Conservation (phyloP, 2,113 vertebrate species). For the Lophura nycthemera region DNA sequence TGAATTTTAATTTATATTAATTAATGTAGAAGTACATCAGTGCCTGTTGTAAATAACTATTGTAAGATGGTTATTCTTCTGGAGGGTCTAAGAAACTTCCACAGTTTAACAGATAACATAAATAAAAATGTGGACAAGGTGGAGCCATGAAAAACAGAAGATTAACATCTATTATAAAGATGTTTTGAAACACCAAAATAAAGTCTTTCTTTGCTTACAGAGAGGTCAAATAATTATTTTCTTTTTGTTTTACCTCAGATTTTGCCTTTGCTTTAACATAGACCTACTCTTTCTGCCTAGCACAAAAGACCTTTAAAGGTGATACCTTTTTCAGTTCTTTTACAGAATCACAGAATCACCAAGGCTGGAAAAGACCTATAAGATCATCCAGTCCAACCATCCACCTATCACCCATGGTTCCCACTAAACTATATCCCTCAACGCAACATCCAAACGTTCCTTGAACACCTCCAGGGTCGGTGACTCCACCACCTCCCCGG, state of each 20-base stretch:
- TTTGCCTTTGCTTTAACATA: background rate
- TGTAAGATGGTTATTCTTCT: background rate
- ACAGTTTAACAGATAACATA: background rate
- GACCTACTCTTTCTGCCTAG: background rate
- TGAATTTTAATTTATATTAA: background rate
- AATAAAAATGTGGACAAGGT: background rate
- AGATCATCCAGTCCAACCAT: too few species aligned
- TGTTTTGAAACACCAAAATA: background rate
- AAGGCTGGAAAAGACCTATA: too few species aligned
- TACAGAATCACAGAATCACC: too few species aligned
- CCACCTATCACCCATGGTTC: too few species aligned
- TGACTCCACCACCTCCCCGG: too few species aligned
- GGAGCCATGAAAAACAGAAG: background rate
- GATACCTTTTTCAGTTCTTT: background rate
- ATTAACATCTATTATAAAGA: background rate
- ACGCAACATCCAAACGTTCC: too few species aligned
- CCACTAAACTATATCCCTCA: too few species aligned
- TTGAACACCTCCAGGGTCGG: too few species aligned
- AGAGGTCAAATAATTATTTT: background rate
- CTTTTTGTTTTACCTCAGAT: background rate
- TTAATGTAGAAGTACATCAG: background rate
- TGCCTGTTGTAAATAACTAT: background rate
- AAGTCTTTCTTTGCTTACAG: background rate
- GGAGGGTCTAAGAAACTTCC: background rate
- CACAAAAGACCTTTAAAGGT: background rate